Conservation (phyloP, 1,140 invertebrate genomes). For the Vanessa tameamea region DNA sequence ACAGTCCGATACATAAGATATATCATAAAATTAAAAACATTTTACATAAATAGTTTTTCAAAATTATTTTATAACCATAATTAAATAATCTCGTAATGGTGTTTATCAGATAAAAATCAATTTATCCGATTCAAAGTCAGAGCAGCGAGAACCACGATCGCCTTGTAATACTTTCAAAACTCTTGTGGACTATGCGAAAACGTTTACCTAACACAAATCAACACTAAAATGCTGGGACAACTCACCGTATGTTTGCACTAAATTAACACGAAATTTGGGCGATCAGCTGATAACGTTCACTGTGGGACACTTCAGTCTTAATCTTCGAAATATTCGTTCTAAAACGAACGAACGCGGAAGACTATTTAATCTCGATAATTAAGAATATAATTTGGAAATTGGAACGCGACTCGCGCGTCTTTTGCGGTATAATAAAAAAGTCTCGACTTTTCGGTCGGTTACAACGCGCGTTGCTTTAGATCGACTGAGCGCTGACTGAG, state of each 20-base stretch:
- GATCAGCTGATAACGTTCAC: constrained; percentile 55
- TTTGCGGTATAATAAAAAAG: constrained; percentile 30
- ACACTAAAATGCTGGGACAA: constrained; percentile 49
- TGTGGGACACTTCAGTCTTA: constrained; percentile 22
- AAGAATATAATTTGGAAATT: constrained; percentile 28
- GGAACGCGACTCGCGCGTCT: constrained; percentile 40
- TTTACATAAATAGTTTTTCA: background rate
- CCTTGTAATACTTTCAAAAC: constrained; percentile 79
- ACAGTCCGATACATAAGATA: background rate
- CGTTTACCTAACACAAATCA: constrained; percentile 67
- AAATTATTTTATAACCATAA: background rate
- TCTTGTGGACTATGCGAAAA: constrained; percentile 72
- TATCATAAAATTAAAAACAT: background rate
- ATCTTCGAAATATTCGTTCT: constrained; percentile 36
- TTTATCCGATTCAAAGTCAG: constrained; percentile 51
- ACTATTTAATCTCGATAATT: constrained; percentile 11
- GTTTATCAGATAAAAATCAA: constrained; percentile 31
- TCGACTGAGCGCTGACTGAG: constrained; percentile 62
- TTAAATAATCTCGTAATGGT: constrained; percentile 9
- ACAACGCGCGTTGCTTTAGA: constrained; percentile 57
- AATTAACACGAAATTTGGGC: constrained; percentile 24
- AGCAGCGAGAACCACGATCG: constrained; percentile 64
- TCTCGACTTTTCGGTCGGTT: constrained; percentile 45
- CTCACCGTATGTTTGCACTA: constrained; percentile 57
- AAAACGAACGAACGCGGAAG: constrained; percentile 28